These are phyloP conservation scores for Echinarachnius parma DNA, from an alignment of 53 echinoderm and acorn worm species.

Conservation along the genomic window DNA sequence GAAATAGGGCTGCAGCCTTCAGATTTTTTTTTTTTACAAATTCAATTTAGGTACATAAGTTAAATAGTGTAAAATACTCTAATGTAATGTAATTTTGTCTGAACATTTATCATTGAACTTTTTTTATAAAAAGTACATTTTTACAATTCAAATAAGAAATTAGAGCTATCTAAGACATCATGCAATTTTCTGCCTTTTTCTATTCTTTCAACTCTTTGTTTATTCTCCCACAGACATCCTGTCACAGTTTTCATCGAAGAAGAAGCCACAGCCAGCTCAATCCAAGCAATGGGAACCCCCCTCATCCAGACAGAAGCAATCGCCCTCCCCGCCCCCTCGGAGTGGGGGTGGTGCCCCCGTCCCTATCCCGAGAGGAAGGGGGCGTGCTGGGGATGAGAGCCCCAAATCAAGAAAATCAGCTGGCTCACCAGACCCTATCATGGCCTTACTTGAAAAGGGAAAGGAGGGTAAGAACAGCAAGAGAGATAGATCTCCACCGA, in stretches of 20 bases:
- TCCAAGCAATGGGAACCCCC: conserved; percentile 36
- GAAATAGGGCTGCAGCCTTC: too few species aligned
- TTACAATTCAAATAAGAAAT: too few species aligned
- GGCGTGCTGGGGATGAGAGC: conserved; percentile 1
- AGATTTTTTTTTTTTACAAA: too few species aligned
- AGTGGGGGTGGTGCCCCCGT: conserved; percentile 7
- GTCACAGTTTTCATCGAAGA: conserved; percentile 53
- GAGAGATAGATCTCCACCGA: conserved; percentile 33
- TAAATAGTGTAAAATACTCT: too few species aligned
- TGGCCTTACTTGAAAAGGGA: conserved; percentile 14
- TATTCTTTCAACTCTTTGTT: too few species aligned
- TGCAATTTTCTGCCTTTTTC: too few species aligned
- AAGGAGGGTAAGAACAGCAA: background rate
- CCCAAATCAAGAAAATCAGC: conserved; percentile 36
- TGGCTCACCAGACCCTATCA: conserved; percentile 56
- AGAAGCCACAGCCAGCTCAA: conserved; percentile 20
- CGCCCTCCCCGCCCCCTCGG: conserved; percentile 32
- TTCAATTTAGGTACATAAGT: too few species aligned
- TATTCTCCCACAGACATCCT: conserved; percentile 31
- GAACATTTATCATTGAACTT: too few species aligned
- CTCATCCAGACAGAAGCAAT: conserved; percentile 8
- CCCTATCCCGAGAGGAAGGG: conserved; percentile 8
- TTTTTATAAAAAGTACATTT: too few species aligned
- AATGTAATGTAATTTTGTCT: too few species aligned
- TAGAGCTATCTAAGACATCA: too few species aligned